These are phyloP conservation scores for Monoplex corrugatus DNA, from an alignment of 2,888 invertebrate genomes.

Conservation along the genomic window DNA sequence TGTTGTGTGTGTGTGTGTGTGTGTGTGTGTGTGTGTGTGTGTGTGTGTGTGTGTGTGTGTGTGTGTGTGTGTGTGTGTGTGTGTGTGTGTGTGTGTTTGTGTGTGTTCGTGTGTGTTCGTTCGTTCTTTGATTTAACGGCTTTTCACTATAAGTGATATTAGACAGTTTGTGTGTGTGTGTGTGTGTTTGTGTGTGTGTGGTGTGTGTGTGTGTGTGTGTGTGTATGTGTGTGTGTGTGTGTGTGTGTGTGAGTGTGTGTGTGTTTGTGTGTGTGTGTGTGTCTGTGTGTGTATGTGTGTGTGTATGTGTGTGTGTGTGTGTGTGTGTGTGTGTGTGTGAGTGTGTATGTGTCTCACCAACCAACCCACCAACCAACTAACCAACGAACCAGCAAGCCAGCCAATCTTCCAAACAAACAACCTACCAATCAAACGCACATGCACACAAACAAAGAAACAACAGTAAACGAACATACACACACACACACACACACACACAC, in stretches of 20 bases:
- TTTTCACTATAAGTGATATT: no score
- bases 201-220: slow-evolving; percentile 6
- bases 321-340: not conserved
- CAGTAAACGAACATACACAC: not conserved
- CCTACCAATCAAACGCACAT: not conserved
- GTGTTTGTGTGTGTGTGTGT: not conserved
- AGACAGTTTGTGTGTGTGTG: no score
- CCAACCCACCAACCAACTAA: no score
- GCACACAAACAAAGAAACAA: not conserved
- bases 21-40: slow-evolving; percentile 1
- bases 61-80: slow-evolving; percentile 1
- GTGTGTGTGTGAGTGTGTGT: slow-evolving; percentile 24
- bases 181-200: slow-evolving; percentile 26
- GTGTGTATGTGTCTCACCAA: not conserved
- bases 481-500: not conserved
- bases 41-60: slow-evolving; percentile 1
- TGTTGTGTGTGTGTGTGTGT: no score
- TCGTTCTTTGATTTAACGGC: no score
- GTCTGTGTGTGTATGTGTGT: not conserved
- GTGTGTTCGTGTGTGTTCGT: no score
- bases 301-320: not conserved
- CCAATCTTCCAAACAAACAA: no score
- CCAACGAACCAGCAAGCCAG: no score
- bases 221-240: slow-evolving; percentile 25
- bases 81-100: no score